Conservation (phyloP, 1,140 invertebrate genomes). For the Brachystomella parvula region DNA sequence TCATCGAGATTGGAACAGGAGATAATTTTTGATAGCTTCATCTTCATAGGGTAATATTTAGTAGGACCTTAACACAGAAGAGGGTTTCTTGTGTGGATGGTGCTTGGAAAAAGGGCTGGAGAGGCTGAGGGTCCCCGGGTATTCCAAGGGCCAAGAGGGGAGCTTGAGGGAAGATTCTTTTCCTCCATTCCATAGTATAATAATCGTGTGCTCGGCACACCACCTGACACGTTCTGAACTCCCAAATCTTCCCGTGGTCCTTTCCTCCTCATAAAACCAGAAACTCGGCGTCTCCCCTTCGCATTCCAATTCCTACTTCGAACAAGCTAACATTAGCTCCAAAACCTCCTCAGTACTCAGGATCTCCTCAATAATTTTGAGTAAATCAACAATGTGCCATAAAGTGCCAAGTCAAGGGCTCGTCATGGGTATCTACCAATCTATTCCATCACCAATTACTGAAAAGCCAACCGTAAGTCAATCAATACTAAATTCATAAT, state of each 20-base stretch:
- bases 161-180: background rate
- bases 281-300: slow-evolving; percentile 12
- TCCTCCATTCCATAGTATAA: background rate
- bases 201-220: slow-evolving; percentile 35
- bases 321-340: too few relatives aligned
- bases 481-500: too few relatives aligned
- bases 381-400: too few relatives aligned
- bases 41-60: background rate
- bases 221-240: slow-evolving; percentile 36
- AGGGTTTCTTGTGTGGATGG: background rate
- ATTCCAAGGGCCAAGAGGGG: background rate
- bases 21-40: background rate
- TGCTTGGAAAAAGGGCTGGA: background rate
- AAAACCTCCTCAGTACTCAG: too few relatives aligned
- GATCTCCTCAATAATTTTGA: too few relatives aligned
- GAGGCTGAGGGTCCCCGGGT: background rate
- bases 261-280: slow-evolving; percentile 25
- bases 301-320: slow-evolving; percentile 25
- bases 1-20: background rate
- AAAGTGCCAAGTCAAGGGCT: too few relatives aligned
- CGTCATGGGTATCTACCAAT: too few relatives aligned
- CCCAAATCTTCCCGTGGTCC: background rate
- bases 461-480: too few relatives aligned
- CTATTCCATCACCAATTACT: too few relatives aligned
- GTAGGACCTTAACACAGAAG: too few relatives aligned